Conservation (phyloP, 2,113 vertebrate genomes). For the Antechinus stuartii region DNA sequence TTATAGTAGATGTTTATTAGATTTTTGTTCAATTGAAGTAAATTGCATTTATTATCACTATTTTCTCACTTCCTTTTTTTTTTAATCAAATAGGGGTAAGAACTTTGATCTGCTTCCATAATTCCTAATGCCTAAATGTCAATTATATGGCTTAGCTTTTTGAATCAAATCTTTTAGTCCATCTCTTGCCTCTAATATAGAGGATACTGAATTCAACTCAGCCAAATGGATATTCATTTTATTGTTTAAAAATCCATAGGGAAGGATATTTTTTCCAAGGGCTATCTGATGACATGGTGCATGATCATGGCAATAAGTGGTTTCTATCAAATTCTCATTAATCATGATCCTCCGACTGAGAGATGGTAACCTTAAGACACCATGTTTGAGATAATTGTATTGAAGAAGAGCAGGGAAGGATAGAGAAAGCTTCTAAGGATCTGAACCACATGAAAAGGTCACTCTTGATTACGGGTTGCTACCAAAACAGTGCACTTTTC, state of each 20-base stretch:
- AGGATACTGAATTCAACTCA: conserved; percentile 1
- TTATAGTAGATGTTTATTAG: neutral
- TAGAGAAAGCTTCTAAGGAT: too few species aligned
- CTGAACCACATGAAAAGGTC: neutral
- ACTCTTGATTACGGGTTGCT: too few species aligned
- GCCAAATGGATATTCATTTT: neutral
- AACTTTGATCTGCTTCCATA: neutral
- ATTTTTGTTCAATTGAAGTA: neutral
- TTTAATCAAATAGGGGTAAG: neutral
- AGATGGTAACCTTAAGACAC: neutral
- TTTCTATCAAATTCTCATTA: neutral
- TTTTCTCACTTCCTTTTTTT: neutral
- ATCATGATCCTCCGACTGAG: neutral
- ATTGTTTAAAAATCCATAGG: neutral
- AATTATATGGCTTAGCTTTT: neutral
- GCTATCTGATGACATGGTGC: neutral
- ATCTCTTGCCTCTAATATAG: neutral
- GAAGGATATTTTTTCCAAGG: neutral
- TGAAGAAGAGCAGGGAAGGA: neutral
- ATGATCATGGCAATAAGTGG: neutral
- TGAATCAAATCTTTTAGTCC: neutral
- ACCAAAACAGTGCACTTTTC: neutral
- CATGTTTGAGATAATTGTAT: conserved; percentile 25
- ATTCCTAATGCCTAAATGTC: neutral
- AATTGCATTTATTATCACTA: neutral